These are phyloP conservation scores for Gila robusta DNA, from an alignment of 2,797 vertebrate species.

Conservation along the genomic window DNA sequence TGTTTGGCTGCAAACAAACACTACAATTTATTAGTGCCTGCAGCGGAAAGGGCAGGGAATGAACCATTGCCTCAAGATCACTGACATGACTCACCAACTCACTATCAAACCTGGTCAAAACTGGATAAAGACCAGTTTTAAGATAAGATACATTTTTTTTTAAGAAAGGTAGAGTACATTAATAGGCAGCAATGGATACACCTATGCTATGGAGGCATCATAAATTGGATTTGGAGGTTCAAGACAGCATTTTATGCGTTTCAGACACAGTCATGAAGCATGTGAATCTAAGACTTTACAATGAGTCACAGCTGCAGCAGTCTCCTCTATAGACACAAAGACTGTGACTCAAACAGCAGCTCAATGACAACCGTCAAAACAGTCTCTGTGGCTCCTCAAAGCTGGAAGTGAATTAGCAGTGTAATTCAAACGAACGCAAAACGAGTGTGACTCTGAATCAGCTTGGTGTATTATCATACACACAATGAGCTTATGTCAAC, in stretches of 20 bases:
- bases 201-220: neutral
- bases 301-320: conserved; percentile 9
- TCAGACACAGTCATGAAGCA: neutral
- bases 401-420: conserved; percentile 4
- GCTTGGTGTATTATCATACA: neutral
- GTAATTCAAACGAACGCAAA: neutral
- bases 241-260: neutral
- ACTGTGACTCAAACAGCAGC: conserved; percentile 27
- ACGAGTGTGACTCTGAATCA: conserved; percentile 26
- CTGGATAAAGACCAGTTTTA: neutral
- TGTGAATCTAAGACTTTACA: neutral
- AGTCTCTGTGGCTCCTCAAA: conserved; percentile 5
- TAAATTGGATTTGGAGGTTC: neutral
- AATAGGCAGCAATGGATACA: neutral
- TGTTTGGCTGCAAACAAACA: conserved; percentile 14
- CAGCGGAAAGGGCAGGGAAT: neutral
- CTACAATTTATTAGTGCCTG: conserved; percentile 42
- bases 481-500: neutral
- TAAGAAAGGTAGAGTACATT: neutral
- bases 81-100: neutral
- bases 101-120: neutral
- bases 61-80: neutral
- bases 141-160: too few relatives aligned
- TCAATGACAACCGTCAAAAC: conserved; percentile 29
- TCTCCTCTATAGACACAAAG: conserved; percentile 11